Evolutionary conservation across 1,140 invertebrate genomes (phyloP), one percentile per base, ranked within the genome.

Genomic region (Leptoteleia sp.): DNA sequence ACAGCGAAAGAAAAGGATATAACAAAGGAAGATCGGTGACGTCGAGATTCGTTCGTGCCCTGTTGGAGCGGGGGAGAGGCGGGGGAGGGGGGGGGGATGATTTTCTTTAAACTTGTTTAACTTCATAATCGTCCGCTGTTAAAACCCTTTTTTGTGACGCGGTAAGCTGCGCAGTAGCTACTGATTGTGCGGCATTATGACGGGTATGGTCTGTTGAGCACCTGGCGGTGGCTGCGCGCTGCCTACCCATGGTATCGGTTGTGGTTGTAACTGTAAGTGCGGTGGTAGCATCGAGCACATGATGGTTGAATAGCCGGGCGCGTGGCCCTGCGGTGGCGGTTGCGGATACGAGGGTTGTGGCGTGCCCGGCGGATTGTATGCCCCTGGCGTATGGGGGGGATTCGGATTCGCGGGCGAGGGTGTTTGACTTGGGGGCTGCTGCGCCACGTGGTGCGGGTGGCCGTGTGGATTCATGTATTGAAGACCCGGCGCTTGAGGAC

Each of bases 381-480:
- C 90, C 9, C 90, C 91, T 79, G 92, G 91, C 64, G 92, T 93
- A 70, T 90, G 91, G 4, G 86, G 89, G 54, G 86, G 91, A 86
- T 92, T 91, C 17, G 90, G 91, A 85, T 93, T 92, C 1, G 91
- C 92, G 1, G 92, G 92, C 13, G 92, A 92, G 1, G 92, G 92
- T 4, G 92, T 91, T 71, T 93, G 92, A 72, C 91, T 92, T 17
- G 91, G 92, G 54, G 91, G 91, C 29, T 92, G 91, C 40, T 90
- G 89, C 11, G 84, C 79, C 47, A 89, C 86, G 16, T 89, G 88
- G 72, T 89, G 89, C 8, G 87, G 87, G 76, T 91, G 90, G 2
- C 87, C 84, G 47, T 90, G 90, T n/a, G 91, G 92, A 54, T 87
- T 86, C 86, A 93, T 90, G 76, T 92, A 93, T 81, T 92, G 92